These are phyloP conservation scores for Pimephales promelas DNA, from an alignment of 2,113 vertebrate genomes.

Conservation along the genomic window DNA sequence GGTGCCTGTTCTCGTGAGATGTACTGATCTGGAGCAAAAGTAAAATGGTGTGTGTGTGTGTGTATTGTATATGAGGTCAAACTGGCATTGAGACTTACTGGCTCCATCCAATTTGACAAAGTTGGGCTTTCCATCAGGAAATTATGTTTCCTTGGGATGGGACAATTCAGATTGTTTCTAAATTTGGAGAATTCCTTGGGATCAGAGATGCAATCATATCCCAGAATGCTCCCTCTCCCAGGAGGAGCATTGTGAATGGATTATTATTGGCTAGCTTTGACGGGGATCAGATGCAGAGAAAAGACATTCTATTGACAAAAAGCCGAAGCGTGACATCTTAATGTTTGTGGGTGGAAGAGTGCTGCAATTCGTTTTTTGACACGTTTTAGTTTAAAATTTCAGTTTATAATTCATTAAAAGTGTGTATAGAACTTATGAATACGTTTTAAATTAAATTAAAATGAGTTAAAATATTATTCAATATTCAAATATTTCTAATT, in stretches of 20 bases:
- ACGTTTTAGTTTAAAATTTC: not conserved
- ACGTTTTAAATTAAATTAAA: not conserved
- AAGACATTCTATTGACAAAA: not conserved
- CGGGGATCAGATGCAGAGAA: slow-evolving; percentile 29
- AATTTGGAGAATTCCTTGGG: slow-evolving; percentile 64
- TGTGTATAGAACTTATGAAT: not conserved
- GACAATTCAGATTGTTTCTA: slow-evolving; percentile 69
- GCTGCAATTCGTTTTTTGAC: not conserved
- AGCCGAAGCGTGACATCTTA: not conserved
- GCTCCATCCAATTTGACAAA: slow-evolving; percentile 22
- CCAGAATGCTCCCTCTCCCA: slow-evolving; percentile 41
- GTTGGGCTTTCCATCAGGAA: slow-evolving; percentile 62
- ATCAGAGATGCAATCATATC: slow-evolving; percentile 44
- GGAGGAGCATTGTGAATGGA: slow-evolving; percentile 27
- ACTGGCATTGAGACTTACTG: slow-evolving; percentile 13
- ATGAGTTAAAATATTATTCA: not conserved
- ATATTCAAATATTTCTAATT: not conserved
- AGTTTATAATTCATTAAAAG: not conserved
- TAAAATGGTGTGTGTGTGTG: not conserved
- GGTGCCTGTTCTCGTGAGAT: not conserved
- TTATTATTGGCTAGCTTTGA: slow-evolving; percentile 28
- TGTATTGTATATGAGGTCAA: not conserved
- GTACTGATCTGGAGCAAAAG: slow-evolving; percentile 15
- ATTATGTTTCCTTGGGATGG: slow-evolving; percentile 61
- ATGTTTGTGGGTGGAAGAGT: slow-evolving; percentile 13